These are phyloP conservation scores for Acipenser transmontanus DNA, from an alignment of 2,797 vertebrate genomes.

Conservation along the genomic window DNA sequence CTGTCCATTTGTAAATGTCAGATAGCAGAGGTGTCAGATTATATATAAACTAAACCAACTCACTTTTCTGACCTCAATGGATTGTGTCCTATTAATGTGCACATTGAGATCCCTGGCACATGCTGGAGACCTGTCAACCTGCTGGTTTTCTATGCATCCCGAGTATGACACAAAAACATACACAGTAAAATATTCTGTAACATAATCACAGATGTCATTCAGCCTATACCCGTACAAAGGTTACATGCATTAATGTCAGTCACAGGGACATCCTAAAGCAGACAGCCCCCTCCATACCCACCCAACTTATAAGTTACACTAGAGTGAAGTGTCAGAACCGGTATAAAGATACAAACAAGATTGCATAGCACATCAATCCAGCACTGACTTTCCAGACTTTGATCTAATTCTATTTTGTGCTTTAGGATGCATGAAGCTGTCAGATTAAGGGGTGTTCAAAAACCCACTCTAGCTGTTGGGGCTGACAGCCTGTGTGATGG, in stretches of 20 bases:
- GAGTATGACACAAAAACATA: conserved; percentile 50
- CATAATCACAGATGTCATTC: conserved; percentile 43
- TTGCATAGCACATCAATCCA: conserved; percentile 73
- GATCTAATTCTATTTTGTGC: conserved; percentile 78
- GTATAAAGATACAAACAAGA: conserved; percentile 77
- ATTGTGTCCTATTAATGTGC: too few relatives aligned
- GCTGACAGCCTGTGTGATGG: conserved; percentile 79
- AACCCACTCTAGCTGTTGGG: conserved; percentile 64
- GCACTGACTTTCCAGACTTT: conserved; percentile 69
- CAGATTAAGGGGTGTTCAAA: conserved; percentile 79
- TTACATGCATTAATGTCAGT: conserved; percentile 49
- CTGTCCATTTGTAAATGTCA: too few relatives aligned
- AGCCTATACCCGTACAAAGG: conserved; percentile 43
- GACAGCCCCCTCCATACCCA: conserved; percentile 46
- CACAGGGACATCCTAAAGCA: conserved; percentile 61
- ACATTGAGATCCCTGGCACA: neutral
- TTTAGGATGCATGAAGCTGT: conserved; percentile 82
- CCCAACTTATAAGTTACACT: conserved; percentile 62
- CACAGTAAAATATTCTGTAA: conserved; percentile 38
- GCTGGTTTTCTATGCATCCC: conserved; percentile 12
- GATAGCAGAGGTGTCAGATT: too few relatives aligned
- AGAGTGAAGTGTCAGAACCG: conserved; percentile 68
- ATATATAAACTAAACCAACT: too few relatives aligned
- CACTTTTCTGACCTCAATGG: too few relatives aligned
- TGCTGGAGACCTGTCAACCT: conserved; percentile 1